These are phyloP conservation scores for Epirrita christyi DNA, from an alignment of 2,888 invertebrate species.

Conservation along the genomic window DNA sequence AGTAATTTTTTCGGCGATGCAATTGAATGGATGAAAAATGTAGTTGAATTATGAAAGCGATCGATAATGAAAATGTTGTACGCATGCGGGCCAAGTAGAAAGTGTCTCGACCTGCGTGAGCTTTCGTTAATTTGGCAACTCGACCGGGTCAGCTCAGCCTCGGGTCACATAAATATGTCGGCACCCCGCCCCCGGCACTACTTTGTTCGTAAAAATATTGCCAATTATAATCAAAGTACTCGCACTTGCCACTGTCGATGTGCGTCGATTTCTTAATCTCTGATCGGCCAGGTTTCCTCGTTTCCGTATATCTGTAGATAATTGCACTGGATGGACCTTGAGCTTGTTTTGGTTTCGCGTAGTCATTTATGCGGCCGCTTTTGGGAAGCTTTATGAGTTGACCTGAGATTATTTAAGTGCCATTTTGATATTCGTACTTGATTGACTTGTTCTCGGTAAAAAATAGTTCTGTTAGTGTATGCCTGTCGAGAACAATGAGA, in stretches of 20 bases:
- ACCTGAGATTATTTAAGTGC: constrained; percentile 30
- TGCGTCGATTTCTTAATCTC: constrained; percentile 74
- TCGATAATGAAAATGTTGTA: constrained; percentile 80
- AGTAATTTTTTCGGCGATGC: constrained; percentile 56
- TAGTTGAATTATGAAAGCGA: constrained; percentile 82
- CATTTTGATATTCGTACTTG: constrained; percentile 29
- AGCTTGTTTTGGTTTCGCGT: constrained; percentile 40
- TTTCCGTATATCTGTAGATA: constrained; percentile 51
- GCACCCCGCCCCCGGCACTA: constrained; percentile 73
- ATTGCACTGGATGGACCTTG: constrained; percentile 41
- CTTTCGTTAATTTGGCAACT: constrained; percentile 78
- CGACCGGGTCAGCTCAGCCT: constrained; percentile 69
- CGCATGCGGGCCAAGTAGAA: constrained; percentile 75
- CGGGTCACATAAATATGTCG: constrained; percentile 79
- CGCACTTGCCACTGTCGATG: constrained; percentile 58
- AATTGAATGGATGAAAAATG: constrained; percentile 79
- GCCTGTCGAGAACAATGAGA: constrained; percentile 32
- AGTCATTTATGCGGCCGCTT: constrained; percentile 37
- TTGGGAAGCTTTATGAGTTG: constrained; percentile 39
- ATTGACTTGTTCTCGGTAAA: constrained; percentile 33
- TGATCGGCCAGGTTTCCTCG: constrained; percentile 59
- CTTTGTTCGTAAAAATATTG: constrained; percentile 80
- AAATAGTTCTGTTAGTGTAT: constrained; percentile 26
- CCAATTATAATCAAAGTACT: constrained; percentile 76
- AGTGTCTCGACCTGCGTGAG: constrained; percentile 78